A percentile compares a stretch with the other conserved stretches of the same genome.
These are phyloP conservation scores for Bombus balteatus DNA, from an alignment of 1,140 invertebrate genomes.

Conservation along the genomic window DNA sequence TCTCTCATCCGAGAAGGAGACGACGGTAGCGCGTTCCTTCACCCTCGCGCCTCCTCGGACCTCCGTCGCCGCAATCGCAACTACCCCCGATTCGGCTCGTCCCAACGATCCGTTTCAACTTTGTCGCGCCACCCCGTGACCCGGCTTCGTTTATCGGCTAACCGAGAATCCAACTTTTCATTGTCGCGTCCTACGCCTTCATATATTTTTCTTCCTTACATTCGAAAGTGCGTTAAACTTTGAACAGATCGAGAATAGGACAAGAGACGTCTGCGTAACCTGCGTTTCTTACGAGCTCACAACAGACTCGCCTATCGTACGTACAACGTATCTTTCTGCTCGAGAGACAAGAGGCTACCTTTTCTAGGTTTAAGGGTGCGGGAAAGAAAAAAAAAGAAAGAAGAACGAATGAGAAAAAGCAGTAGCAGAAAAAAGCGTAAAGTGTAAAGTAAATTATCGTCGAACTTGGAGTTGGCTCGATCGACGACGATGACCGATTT, in stretches of 20 bases:
- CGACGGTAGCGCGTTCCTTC: conserved; percentile 20
- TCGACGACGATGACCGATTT: conserved; percentile 26
- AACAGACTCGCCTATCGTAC: no score
- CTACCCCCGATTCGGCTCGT: conserved; percentile 34
- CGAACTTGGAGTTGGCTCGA: background rate
- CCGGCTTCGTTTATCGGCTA: no score
- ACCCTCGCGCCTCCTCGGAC: conserved; percentile 23
- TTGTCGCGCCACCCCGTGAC: conserved; percentile 21
- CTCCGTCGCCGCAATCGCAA: background rate
- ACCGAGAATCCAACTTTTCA: background rate
- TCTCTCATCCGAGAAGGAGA: background rate
- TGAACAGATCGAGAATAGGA: background rate
- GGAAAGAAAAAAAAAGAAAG: no score
- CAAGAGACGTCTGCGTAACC: no score
- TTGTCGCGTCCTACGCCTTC: background rate
- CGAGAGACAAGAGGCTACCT: background rate
- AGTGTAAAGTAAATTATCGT: background rate
- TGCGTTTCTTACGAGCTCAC: no score
- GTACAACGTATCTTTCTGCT: no score
- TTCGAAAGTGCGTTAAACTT: background rate
- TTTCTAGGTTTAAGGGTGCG: background rate
- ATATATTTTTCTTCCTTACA: accelerated
- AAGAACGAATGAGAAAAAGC: no score
- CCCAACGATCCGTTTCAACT: conserved; percentile 16
- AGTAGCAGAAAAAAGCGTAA: background rate